A percentile compares a stretch with the other conserved stretches of the same genome.
Conservation (phyloP, 2,797 vertebrate genomes). For the Mallotus villosus region DNA sequence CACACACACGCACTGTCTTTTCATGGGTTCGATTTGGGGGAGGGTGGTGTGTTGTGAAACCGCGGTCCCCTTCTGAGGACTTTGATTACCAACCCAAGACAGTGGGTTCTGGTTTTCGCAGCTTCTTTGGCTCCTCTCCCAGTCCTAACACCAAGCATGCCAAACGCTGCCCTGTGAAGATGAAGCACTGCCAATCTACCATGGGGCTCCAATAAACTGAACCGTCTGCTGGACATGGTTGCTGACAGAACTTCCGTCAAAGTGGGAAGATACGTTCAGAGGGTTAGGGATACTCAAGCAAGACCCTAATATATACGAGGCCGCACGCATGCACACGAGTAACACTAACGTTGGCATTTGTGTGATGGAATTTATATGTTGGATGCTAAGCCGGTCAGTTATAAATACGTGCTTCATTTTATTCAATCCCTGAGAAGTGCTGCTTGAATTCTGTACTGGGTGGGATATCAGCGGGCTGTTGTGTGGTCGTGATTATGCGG, state of each 20-base stretch:
- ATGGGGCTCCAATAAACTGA: slow-evolving; percentile 58
- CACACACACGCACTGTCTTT: slow-evolving; percentile 37
- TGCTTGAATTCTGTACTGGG: too few relatives aligned
- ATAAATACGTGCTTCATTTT: too few relatives aligned
- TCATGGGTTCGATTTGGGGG: slow-evolving; percentile 36
- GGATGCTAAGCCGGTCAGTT: not conserved
- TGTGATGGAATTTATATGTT: not conserved
- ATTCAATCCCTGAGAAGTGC: too few relatives aligned
- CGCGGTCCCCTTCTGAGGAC: slow-evolving; percentile 66
- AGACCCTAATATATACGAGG: not conserved
- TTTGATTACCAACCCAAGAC: slow-evolving; percentile 66
- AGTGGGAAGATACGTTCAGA: slow-evolving; percentile 18
- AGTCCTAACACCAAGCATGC: slow-evolving; percentile 55
- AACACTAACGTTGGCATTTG: not conserved
- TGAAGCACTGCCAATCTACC: slow-evolving; percentile 41
- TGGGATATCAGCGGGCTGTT: too few relatives aligned
- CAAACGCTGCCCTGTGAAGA: slow-evolving; percentile 44
- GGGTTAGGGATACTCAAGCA: not conserved
- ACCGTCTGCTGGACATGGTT: slow-evolving; percentile 59
- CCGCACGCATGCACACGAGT: not conserved
- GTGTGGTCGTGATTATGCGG: too few relatives aligned
- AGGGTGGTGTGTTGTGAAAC: slow-evolving; percentile 59
- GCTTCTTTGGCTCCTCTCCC: slow-evolving; percentile 66
- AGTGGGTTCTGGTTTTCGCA: slow-evolving; percentile 68
- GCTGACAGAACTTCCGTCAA: slow-evolving; percentile 42